Base-by-base conservation (phyloP, 2,888 invertebrate genomes). In the Heteromyza rotundicornis region DNA sequence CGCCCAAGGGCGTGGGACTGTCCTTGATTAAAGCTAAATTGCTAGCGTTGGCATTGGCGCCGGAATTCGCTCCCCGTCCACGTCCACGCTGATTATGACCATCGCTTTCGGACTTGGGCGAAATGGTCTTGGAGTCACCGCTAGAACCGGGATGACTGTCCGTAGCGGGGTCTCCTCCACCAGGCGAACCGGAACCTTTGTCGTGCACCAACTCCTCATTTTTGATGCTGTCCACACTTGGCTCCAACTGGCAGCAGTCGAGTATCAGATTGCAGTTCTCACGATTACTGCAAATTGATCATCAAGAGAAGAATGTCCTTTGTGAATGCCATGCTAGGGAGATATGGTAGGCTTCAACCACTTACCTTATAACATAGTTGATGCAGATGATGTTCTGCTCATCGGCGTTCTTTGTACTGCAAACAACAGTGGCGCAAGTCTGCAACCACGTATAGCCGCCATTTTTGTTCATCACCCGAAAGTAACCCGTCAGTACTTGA, bases 371-470 rank as follows among this genome's bases (percentile, higher is more conserved):
- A 67, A 98, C 95, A 84, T 97, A 97, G 85, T 97, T 96, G 76
- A 98, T 96, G 80, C 96, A 96, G 70, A 98, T 96, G 74, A 98
- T 95, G 80, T 95, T 97, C 84, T 97, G 96, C 81, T 98, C 97
- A 67, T 98, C 97, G 5, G 94, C 93, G 78, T 96, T 96, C 85
- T 97, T 98, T 57, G 94, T 91, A 79, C 92, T 96, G 85, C 95
- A 96, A 61, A 98, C 94, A 49, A 97, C 95, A 0, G 97, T 98
- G 63, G 97, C 97, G 82, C 97, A 98, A 0, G 95, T 96, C 84
- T 97, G 97, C 76, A 98, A 85, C 97, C 97, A 98, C 58, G 96
- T 95, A 85, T 92, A 98, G 35, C 98, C 98, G 5, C 97, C 97
- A 71, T 89, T 91, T 82, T 96, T 96, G 85, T 96, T 97, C 92